Evolutionary conservation across 2,113 vertebrate species (phyloP).

Genomic region (Gila orcuttii): DNA sequence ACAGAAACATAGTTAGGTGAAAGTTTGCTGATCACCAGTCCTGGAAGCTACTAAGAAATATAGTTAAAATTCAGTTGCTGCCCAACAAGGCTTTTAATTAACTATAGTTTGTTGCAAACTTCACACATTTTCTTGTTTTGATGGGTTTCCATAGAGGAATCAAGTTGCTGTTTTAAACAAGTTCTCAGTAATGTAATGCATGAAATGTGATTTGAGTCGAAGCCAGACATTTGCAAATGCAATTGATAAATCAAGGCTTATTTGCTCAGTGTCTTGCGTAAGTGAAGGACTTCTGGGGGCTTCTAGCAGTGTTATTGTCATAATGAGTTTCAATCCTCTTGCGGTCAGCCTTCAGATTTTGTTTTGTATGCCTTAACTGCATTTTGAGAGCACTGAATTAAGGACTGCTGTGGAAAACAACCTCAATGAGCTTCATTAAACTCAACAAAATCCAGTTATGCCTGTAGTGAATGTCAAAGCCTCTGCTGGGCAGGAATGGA

Average conservation of each 20-base stretch:
- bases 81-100: neutral
- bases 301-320: neutral
- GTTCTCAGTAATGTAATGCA: slow-evolving; percentile 22
- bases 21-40: too few relatives aligned
- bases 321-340: neutral
- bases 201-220: slow-evolving; percentile 20
- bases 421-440: neutral
- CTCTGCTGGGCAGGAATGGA: neutral
- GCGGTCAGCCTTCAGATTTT: neutral
- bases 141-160: slow-evolving; percentile 15
- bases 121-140: neutral
- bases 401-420: slow-evolving; percentile 1
- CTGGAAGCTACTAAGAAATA: too few relatives aligned
- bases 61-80: neutral
- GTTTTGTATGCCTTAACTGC: neutral
- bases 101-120: neutral
- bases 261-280: slow-evolving; percentile 30
- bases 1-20: too few relatives aligned
- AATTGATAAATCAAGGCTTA: slow-evolving; percentile 24
- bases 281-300: neutral
- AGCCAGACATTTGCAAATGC: slow-evolving; percentile 5
- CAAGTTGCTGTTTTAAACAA: neutral
- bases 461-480: neutral
- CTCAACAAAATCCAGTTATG: slow-evolving; percentile 4
- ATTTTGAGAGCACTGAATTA: neutral